These are phyloP conservation scores for Oophaga sylvatica DNA, from an alignment of 2,797 vertebrate genomes.

Conservation along the genomic window DNA sequence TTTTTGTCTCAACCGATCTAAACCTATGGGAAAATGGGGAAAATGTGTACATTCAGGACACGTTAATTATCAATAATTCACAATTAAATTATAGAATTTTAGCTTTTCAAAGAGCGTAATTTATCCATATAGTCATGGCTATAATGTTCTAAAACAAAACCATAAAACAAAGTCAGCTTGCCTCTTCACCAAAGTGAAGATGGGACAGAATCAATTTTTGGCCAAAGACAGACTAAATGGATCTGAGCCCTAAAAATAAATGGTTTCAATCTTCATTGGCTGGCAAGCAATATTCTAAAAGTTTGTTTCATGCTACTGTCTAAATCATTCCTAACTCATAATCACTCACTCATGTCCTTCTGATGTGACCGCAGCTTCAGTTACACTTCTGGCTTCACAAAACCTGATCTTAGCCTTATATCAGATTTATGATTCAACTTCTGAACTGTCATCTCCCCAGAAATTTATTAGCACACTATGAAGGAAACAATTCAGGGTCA, in stretches of 20 bases:
- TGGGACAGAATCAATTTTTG: neutral
- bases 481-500: neutral
- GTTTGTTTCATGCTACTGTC: neutral
- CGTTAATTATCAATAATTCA: neutral
- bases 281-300: neutral
- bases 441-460: conserved; percentile 3
- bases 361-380: neutral
- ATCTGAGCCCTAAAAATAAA: neutral
- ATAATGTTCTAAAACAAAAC: neutral
- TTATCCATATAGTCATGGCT: neutral
- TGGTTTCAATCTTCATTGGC: neutral
- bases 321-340: conserved; percentile 1
- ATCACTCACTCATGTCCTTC: conserved; percentile 12
- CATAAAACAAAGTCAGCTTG: neutral
- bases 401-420: neutral
- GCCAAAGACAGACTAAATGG: neutral
- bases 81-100: neutral
- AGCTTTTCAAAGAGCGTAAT: neutral
- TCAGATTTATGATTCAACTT: neutral
- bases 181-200: neutral
- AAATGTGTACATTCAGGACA: too few relatives aligned
- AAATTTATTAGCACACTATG: neutral
- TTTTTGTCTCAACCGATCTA: too few relatives aligned
- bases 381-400: conserved; percentile 11
- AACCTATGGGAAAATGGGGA: too few relatives aligned